These are phyloP conservation scores for Eulemur albifrons DNA, from an alignment of 2,797 vertebrate species.

Conservation along the genomic window DNA sequence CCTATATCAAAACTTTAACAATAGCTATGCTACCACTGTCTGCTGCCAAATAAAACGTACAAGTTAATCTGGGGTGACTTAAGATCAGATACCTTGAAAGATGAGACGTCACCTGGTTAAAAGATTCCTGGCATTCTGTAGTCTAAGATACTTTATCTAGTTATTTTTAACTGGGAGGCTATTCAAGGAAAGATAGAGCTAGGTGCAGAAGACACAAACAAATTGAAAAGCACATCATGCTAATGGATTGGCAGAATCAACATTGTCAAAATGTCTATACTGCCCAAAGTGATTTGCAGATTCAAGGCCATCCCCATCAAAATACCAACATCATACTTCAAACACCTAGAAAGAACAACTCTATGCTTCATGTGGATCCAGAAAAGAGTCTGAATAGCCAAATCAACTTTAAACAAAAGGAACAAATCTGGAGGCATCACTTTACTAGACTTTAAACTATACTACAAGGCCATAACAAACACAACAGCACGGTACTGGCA, in stretches of 20 bases:
- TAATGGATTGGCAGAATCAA: not conserved
- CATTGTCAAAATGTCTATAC: not conserved
- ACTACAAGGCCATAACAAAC: no score
- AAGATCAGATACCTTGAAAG: constrained; percentile 51
- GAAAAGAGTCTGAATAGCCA: no score
- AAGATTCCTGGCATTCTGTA: constrained; percentile 58
- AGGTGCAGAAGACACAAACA: not conserved
- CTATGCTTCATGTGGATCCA: no score
- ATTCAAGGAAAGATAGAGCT: constrained; percentile 24
- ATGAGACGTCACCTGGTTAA: constrained; percentile 45
- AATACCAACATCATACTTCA: not conserved
- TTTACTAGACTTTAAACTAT: no score
- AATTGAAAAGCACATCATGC: not conserved
- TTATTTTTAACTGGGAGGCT: constrained; percentile 54
- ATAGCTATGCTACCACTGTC: not conserved
- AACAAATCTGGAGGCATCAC: no score
- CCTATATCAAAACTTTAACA: not conserved
- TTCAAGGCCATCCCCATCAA: not conserved
- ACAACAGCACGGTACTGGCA: no score
- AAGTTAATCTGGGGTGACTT: constrained; percentile 12
- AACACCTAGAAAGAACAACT: no score
- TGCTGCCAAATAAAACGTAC: constrained; percentile 6
- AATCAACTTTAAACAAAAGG: no score
- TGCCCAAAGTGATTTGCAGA: not conserved
- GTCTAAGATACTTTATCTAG: constrained; percentile 29